Evolutionary conservation across 2,888 invertebrate genomes (phyloP).

Genomic region (Coleophora flavipennella): DNA sequence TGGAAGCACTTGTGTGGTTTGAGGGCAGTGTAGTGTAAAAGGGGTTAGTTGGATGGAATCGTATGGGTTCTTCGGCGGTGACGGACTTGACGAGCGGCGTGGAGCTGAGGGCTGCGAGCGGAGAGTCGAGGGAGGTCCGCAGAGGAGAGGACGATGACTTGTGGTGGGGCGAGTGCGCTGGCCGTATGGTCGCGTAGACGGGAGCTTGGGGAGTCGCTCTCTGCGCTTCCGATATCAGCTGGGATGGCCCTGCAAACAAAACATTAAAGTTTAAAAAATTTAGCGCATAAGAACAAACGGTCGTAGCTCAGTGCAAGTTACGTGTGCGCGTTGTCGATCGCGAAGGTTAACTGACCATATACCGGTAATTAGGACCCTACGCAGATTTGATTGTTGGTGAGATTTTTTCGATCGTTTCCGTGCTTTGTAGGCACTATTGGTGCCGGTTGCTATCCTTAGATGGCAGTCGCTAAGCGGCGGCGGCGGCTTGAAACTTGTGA

Average conservation of each 20-base stretch:
- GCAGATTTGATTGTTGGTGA: too few species aligned
- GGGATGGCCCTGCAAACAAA: constrained; percentile 60
- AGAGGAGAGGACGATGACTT: constrained; percentile 34
- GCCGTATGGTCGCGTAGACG: constrained; percentile 58
- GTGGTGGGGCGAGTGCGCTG: constrained; percentile 39
- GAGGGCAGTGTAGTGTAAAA: constrained; percentile 63
- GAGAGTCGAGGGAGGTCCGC: constrained; percentile 41
- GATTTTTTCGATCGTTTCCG: too few species aligned
- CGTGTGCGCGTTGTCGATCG: too few species aligned
- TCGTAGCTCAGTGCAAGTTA: too few species aligned
- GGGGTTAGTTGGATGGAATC: constrained; percentile 63
- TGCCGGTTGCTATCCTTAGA: too few species aligned
- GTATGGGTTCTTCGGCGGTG: constrained; percentile 39
- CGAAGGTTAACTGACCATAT: too few species aligned
- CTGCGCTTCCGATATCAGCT: constrained; percentile 48
- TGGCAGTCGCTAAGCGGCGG: too few species aligned
- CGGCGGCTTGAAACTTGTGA: too few species aligned
- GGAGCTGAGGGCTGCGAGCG: constrained; percentile 44
- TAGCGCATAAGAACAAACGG: too few species aligned
- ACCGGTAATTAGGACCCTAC: too few species aligned
- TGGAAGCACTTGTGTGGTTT: constrained; percentile 56
- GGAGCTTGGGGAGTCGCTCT: constrained; percentile 56
- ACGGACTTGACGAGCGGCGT: constrained; percentile 47
- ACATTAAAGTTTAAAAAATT: constrained; percentile 2
- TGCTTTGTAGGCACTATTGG: too few species aligned